These are phyloP conservation scores for Pseudomyrmex flavicornis DNA, from an alignment of 1,140 invertebrate species.

Conservation along the genomic window DNA sequence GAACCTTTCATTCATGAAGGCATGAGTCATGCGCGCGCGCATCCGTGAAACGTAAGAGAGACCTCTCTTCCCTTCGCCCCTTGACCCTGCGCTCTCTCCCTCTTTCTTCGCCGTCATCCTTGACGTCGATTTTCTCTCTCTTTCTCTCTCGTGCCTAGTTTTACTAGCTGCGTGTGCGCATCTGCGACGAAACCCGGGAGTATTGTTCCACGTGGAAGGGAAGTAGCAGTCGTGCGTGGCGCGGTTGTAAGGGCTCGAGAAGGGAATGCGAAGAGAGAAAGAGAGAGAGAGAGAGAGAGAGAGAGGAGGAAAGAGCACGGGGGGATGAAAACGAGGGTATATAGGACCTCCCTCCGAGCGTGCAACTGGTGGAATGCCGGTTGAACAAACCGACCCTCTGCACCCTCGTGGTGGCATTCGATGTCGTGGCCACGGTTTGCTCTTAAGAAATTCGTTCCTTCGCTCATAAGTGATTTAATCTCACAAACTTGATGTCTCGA, in stretches of 20 bases:
- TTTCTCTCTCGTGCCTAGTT: constrained; percentile 18
- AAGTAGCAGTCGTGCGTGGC: constrained; percentile 46
- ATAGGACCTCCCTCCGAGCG: constrained; percentile 59
- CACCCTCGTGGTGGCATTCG: constrained; percentile 22
- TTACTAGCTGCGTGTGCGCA: constrained; percentile 13
- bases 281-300: neutral
- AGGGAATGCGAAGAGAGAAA: constrained; percentile 1
- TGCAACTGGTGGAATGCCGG: constrained; percentile 79
- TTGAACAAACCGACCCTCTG: constrained; percentile 44
- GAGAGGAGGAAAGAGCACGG: neutral
- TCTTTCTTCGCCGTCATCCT: neutral
- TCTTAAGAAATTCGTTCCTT: constrained; percentile 36
- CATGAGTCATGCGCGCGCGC: constrained; percentile 76
- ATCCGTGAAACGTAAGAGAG: constrained; percentile 49
- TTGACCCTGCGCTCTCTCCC: constrained; percentile 32
- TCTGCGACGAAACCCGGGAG: neutral
- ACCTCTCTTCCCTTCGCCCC: neutral
- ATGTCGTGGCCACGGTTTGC: constrained; percentile 2
- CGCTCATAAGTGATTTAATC: neutral
- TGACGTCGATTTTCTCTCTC: constrained; percentile 12
- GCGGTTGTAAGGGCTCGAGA: constrained; percentile 34
- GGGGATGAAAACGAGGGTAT: neutral
- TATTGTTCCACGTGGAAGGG: constrained; percentile 5
- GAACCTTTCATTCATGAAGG: constrained; percentile 79
- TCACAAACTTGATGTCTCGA: neutral